Evolutionary conservation across 2,797 vertebrate species (phyloP), one percentile per base, ranked within the genome.

Genomic region (Pipistrellus nathusii): DNA sequence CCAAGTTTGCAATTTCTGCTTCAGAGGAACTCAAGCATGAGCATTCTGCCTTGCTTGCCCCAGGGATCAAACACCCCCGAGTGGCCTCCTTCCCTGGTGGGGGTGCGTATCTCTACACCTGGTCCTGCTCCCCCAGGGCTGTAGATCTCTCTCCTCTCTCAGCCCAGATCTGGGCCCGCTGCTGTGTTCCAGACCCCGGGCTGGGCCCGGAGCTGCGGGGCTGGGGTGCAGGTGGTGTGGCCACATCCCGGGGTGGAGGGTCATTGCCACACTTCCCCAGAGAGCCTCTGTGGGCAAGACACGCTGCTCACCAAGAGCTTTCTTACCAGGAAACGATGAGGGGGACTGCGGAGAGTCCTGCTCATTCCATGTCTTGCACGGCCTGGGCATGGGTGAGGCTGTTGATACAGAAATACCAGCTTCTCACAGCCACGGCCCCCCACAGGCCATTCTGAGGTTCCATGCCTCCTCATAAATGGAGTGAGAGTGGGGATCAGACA

Each of bases 1-100:
- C 91, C 90, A 82, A 86, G 82, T 66, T 57, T 84, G 27, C 64
- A 55, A 25, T 95, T 87, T 92, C 76, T 91, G 13, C 32, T 46
- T n/a, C 78, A 87, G 81, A 75, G 95, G 94, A 90, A 85, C 0
- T 72, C 46, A 64, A 85, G 66, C 57, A 90, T 59, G 23, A 25
- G 94, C 78, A 53, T n/a, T 51, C 71, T 46, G n/a, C 83, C 6
- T 57, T 85, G 84, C 85, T 85, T 84, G 71, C 76, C 25, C 8
- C 21, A 20, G 32, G 75, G 57, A 21, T 41, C 7, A 46, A 75
- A 6, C 11, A 35, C 6, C 18, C 2, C 14, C 1, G 18, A 64
- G n/a, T 18, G 71, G 4, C 46, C 38, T 41, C 62, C 55, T 30
- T 38, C 66, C 73, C n/a, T 18, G 25, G 12, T 23, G 8, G 38